Evolutionary conservation across 2,888 invertebrate species (phyloP).

Genomic region (Myathropa florea): DNA sequence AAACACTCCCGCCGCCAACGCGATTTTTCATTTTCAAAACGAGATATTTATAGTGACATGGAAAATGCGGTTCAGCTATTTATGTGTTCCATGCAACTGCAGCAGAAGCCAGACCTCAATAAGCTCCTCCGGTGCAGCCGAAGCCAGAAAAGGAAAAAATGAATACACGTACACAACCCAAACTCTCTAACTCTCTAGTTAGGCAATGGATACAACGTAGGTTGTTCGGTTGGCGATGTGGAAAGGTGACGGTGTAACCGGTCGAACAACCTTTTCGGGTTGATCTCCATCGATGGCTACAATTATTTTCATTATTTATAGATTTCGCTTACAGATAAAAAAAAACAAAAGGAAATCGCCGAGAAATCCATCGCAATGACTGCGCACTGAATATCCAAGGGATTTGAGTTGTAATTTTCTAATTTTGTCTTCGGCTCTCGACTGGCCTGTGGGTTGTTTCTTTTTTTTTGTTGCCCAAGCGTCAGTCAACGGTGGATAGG

Average conservation of each 20-base stretch:
- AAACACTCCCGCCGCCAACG: conserved; percentile 42
- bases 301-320: conserved; percentile 55
- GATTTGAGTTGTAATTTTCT: conserved; percentile 14
- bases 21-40: conserved; percentile 35
- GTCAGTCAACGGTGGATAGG: conserved; percentile 36
- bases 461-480: conserved; percentile 8
- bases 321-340: conserved; percentile 32
- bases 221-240: conserved; percentile 34
- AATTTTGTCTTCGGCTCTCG: conserved; percentile 21
- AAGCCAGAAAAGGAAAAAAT: conserved; percentile 13
- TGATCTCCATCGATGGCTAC: conserved; percentile 59
- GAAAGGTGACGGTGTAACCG: conserved; percentile 59
- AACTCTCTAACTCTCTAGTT: conserved; percentile 66
- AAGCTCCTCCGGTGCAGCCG: conserved; percentile 9
- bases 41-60: conserved; percentile 42
- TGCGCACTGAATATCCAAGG: conserved; percentile 2
- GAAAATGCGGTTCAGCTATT: conserved; percentile 29
- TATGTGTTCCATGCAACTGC: conserved; percentile 16
- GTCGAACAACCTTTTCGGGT: conserved; percentile 53
- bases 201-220: conserved; percentile 55
- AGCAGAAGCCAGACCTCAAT: conserved; percentile 37
- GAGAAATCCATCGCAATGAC: conserved; percentile 9
- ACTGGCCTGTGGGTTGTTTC: conserved; percentile 12
- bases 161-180: not conserved
- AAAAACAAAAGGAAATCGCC: conserved; percentile 16